Conservation (phyloP, 2,113 vertebrate species). For the Dipodomys ordii region DNA sequence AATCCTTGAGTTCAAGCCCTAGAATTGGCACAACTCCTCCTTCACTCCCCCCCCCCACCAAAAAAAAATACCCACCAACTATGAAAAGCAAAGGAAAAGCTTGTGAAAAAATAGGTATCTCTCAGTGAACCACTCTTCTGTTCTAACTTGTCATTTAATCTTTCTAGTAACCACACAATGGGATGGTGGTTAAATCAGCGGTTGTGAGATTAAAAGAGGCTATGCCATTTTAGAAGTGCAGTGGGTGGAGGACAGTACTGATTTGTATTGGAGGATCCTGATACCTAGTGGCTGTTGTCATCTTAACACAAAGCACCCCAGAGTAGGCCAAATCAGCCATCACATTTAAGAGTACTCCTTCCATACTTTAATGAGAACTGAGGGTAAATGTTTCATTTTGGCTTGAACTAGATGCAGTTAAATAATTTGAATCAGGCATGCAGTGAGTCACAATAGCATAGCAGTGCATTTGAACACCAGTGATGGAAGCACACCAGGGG, state of each 20-base stretch:
- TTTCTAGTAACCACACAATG: neutral
- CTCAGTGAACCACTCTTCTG: neutral
- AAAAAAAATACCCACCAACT: too few relatives aligned
- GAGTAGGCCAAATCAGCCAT: neutral
- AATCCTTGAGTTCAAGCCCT: too few relatives aligned
- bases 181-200: neutral
- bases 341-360: neutral
- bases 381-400: neutral
- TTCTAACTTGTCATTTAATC: conserved; percentile 33
- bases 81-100: neutral
- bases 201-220: neutral
- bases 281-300: conserved; percentile 2
- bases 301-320: neutral
- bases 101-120: neutral
- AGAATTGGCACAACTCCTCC: too few relatives aligned
- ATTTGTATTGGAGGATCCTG: conserved; percentile 45
- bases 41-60: too few relatives aligned
- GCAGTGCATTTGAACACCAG: neutral
- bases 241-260: neutral
- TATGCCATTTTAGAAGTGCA: neutral
- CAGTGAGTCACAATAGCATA: neutral
- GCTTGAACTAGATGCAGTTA: conserved; percentile 17
- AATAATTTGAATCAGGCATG: neutral
- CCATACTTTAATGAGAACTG: neutral
- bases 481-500: neutral